Conservation (phyloP, 2,113 vertebrate species). For the Pluvialis apricaria region DNA sequence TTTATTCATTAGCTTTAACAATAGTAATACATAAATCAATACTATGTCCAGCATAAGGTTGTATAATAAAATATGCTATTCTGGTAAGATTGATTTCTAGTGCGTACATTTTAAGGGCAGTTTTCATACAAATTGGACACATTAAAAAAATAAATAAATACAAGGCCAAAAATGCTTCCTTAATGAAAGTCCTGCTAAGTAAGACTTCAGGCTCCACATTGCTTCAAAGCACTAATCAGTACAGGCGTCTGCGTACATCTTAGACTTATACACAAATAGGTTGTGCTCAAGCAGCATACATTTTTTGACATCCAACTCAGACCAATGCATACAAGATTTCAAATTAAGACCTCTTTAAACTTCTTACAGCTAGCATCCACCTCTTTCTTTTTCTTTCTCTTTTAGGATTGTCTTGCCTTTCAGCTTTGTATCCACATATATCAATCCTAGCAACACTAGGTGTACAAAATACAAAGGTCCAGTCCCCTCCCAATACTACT, state of each 20-base stretch:
- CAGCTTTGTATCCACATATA: neutral
- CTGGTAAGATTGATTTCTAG: neutral
- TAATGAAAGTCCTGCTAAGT: conserved; percentile 3
- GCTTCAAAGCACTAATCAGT: conserved; percentile 13
- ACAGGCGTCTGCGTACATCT: neutral
- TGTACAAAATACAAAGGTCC: neutral
- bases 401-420: conserved; percentile 13
- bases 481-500: neutral
- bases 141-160: conserved; percentile 56
- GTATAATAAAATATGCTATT: conserved; percentile 49
- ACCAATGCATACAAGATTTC: neutral
- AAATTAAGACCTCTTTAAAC: neutral
- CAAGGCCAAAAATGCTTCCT: conserved; percentile 39
- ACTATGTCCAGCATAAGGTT: conserved; percentile 60
- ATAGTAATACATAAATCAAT: conserved; percentile 54
- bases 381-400: neutral
- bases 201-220: conserved; percentile 28
- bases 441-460: neutral
- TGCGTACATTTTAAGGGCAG: conserved; percentile 29
- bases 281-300: conserved; percentile 26
- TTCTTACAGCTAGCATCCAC: neutral
- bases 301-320: neutral
- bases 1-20: conserved; percentile 59
- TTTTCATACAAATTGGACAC: conserved; percentile 35
- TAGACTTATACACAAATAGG: neutral